Evolutionary conservation across 2,888 invertebrate species (phyloP), one percentile per base, ranked within the genome.

Genomic region (Dasysyrphus tricinctus): DNA sequence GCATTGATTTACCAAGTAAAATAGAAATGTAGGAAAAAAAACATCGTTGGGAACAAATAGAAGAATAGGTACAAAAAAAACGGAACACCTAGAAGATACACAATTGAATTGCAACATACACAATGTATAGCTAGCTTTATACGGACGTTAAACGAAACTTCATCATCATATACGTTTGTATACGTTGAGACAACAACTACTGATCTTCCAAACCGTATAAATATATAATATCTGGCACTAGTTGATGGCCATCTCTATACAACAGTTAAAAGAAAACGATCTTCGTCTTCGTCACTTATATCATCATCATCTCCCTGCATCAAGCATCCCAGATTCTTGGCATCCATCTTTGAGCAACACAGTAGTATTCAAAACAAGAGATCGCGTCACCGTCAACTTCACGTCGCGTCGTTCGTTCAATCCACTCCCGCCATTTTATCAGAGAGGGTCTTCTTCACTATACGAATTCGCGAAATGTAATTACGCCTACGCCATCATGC

Each of bases 31-130:
- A 9, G 29, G 19, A 74, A 65, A 49, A n/a, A 57, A 59, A 51
- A 47, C 32, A 34, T 63, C 16, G 19, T 65, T 82, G 82, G 82
- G 74, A 83, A 78, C 47, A 61, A 82, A 73, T 34, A 54, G 51
- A 67, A 47, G 67, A 63, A 29, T 24, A 74, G 11, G 32, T 32
- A 32, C 24, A 77, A 34, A 59, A 61, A 42, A 78, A 85, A 74
- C 63, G 72, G 80, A 75, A 77, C 81, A 65, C 74, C 56, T 54
- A 67, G 67, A 49, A 51, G 69, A 77, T 70, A 63, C 54, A 75
- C 82, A 82, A 86, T 86, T 82, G 82, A 86, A 86, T 86, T 86
- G 86, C 86, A 86, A 75, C 86, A 86, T 65, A 34, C n/a, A 56
- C 61, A 69, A 54, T 34, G 47, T 56, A 57, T 49, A n/a, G 9